Evolutionary conservation across 2,888 invertebrate genomes (phyloP).

Genomic region (Malacosoma neustria): DNA sequence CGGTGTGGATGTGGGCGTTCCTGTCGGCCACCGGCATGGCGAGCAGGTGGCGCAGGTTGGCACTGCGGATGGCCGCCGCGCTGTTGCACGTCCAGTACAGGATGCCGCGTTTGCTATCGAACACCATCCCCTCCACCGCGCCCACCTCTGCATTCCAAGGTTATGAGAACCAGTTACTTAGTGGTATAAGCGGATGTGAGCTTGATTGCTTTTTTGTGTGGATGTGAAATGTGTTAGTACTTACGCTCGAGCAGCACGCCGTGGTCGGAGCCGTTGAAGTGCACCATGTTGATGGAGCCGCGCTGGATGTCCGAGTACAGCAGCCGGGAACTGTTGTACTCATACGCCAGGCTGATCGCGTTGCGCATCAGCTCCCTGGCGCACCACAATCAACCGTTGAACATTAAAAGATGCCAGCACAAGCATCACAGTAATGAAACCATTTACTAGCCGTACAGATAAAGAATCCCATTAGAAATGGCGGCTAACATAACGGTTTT

Average conservation of each 20-base stretch:
- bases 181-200: too few relatives aligned
- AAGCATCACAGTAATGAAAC: too few relatives aligned
- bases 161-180: too few relatives aligned
- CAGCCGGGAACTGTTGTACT: conserved; percentile 79
- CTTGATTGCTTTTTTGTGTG: too few relatives aligned
- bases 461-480: too few relatives aligned
- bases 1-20: conserved; percentile 47
- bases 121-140: conserved; percentile 91
- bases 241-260: conserved; percentile 79
- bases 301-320: conserved; percentile 94
- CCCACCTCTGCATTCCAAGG: conserved; percentile 78
- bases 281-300: conserved; percentile 87
- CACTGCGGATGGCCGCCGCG: conserved; percentile 69
- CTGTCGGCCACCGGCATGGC: conserved; percentile 7
- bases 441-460: too few relatives aligned
- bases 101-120: conserved; percentile 78
- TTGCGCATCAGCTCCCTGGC: conserved; percentile 82
- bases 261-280: conserved; percentile 86
- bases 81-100: conserved; percentile 92
- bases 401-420: too few relatives aligned
- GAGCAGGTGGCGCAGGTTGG: conserved; percentile 11
- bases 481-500: too few relatives aligned
- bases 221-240: too few relatives aligned
- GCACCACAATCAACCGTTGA: not conserved
- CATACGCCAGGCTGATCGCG: conserved; percentile 89